Evolutionary conservation across 1,140 invertebrate species (phyloP).

Genomic region (Zaprionus lachaisei): DNA sequence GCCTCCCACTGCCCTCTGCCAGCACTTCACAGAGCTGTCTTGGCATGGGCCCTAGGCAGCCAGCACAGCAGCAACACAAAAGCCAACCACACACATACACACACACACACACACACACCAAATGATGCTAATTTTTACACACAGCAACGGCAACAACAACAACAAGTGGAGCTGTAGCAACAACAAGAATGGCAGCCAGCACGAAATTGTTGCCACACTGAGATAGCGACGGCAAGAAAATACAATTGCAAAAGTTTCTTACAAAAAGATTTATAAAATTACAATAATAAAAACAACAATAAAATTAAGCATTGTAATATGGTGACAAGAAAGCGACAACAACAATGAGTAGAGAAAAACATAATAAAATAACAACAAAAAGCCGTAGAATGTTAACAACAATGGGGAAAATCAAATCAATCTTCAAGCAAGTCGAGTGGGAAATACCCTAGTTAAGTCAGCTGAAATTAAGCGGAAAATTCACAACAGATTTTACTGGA

Average conservation of each 20-base stretch:
- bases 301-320: conserved; percentile 82
- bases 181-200: conserved; percentile 34
- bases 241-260: conserved; percentile 78
- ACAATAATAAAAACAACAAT: conserved; percentile 81
- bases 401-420: conserved; percentile 33
- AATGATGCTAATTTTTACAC: conserved; percentile 80
- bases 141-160: conserved; percentile 24
- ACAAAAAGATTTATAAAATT: conserved; percentile 77
- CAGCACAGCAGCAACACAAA: conserved; percentile 50
- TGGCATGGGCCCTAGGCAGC: conserved; percentile 31
- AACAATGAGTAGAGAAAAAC: neutral
- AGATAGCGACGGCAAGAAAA: conserved; percentile 67
- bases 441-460: conserved; percentile 20
- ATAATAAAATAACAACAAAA: neutral
- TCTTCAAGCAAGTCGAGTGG: conserved; percentile 14
- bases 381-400: conserved; percentile 17
- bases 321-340: conserved; percentile 51
- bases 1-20: neutral
- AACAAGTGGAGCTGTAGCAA: conserved; percentile 6
- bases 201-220: conserved; percentile 38
- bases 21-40: neutral
- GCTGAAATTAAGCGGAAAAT: conserved; percentile 12
- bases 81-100: conserved; percentile 34
- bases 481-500: neutral
- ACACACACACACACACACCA: conserved; percentile 43